Percentiles rank a stretch among this genome's conserved stretches.
Evolutionary conservation across 37 sponge, comb jelly and placozoan genomes (phyloP).

Genomic region (Halisarca cf. caerulea): DNA sequence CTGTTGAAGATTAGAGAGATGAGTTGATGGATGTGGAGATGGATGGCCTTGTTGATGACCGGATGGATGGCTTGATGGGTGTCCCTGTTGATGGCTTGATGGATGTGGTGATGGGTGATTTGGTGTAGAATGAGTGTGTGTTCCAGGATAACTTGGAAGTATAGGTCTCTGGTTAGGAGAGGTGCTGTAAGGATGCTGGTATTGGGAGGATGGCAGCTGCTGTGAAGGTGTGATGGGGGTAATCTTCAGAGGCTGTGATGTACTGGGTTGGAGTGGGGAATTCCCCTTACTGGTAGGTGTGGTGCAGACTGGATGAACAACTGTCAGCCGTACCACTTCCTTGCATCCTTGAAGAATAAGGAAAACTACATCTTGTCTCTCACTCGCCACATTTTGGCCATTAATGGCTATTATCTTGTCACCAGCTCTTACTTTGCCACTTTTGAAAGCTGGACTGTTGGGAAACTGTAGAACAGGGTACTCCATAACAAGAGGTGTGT

Average conservation of each 20-base stretch:
- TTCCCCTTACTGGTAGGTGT: neutral
- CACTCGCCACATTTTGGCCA: slow-evolving; percentile 51
- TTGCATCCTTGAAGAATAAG: slow-evolving; percentile 27
- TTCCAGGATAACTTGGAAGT: slow-evolving; percentile 9
- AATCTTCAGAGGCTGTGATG: neutral
- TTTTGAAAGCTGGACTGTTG: slow-evolving; percentile 45
- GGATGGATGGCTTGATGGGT: neutral
- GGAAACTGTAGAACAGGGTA: slow-evolving; percentile 5
- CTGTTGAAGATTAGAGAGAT: neutral
- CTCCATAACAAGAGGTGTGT: no score
- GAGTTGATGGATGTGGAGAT: neutral
- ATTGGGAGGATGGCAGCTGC: neutral
- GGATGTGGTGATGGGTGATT: neutral
- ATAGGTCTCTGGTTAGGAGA: neutral
- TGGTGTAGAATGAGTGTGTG: no score
- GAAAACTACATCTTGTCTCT: slow-evolving; percentile 50
- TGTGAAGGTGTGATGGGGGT: slow-evolving; percentile 9
- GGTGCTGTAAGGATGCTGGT: neutral
- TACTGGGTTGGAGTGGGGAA: neutral
- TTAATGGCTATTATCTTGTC: slow-evolving; percentile 85
- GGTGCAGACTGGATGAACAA: slow-evolving; percentile 12
- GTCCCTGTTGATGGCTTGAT: neutral
- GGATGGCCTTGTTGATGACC: neutral
- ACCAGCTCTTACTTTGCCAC: slow-evolving; percentile 57
- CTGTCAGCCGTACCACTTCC: neutral